Conservation (phyloP, 2,888 invertebrate genomes). For the Drosophila ustulata region DNA sequence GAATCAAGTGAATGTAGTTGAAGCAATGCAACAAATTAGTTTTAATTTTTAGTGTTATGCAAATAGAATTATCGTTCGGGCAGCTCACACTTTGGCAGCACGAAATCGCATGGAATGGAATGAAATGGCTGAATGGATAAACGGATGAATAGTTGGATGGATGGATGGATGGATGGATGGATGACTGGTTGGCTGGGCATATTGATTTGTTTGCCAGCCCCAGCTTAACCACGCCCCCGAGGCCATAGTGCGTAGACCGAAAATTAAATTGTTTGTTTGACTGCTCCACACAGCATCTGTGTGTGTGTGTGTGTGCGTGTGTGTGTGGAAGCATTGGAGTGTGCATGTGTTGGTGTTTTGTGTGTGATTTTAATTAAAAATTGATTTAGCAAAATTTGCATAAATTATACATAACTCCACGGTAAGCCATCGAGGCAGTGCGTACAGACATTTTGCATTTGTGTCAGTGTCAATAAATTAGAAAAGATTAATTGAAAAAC, state of each 20-base stretch:
- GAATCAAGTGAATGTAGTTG: slow-evolving; percentile 17
- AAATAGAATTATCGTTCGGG: slow-evolving; percentile 65
- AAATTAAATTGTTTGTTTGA: slow-evolving; percentile 62
- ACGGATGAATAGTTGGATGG: slow-evolving; percentile 29
- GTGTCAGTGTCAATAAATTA: slow-evolving; percentile 72
- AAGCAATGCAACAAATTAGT: slow-evolving; percentile 38
- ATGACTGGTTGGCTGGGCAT: slow-evolving; percentile 44
- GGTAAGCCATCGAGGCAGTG: slow-evolving; percentile 59
- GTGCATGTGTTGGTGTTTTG: slow-evolving; percentile 16
- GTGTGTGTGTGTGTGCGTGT: slow-evolving; percentile 11
- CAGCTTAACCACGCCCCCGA: slow-evolving; percentile 35
- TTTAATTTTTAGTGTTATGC: slow-evolving; percentile 64
- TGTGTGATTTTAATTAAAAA: slow-evolving; percentile 74
- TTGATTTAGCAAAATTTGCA: slow-evolving; percentile 77
- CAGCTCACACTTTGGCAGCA: slow-evolving; percentile 33
- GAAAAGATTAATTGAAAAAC: slow-evolving; percentile 73
- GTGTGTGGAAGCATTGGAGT: slow-evolving; percentile 5
- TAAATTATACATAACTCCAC: slow-evolving; percentile 74
- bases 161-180: slow-evolving; percentile 27
- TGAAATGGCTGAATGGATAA: slow-evolving; percentile 5
- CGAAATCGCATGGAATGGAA: slow-evolving; percentile 26
- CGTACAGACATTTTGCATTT: slow-evolving; percentile 44
- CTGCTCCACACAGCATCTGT: slow-evolving; percentile 7
- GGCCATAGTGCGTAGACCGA: slow-evolving; percentile 43
- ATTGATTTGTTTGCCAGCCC: slow-evolving; percentile 69